Base-by-base conservation (phyloP, 1,140 invertebrate species). In the Philopotamus ludificatus region DNA sequence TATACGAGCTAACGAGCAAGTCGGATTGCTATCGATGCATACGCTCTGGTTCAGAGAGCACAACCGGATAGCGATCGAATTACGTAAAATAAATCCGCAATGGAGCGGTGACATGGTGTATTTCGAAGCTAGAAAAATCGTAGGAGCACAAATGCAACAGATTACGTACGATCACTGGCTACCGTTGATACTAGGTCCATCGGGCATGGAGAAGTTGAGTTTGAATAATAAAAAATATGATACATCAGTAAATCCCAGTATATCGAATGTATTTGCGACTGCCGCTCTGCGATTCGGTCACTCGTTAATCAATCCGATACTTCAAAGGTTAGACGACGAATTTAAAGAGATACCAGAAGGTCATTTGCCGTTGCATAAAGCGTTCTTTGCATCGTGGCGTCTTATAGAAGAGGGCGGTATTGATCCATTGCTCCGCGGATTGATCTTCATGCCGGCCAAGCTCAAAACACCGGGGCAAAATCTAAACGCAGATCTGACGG, bases 41-140 rank as follows among this genome's bases (percentile, higher is more conserved):
- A 99, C 96, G 0, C 79, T 99, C 57, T 99, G 93, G 92, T 86
- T 99, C 79, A 79, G 98, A 21, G 94, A 99, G 74, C 97, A 99
- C 75, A 99, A 99, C 73, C 83, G 94, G 55, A 82, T 99, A 42
- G 97, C 95, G 8, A 80, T 79, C 15, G 82, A 86, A 72, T 78
- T 99, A 1, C 84, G 85, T 63, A 76, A 84, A 23, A 76, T 96
- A 9, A 99, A 99, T 80, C 90, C 93, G 0, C 90, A 95, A 70
- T 99, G 97, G 97, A 88, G 93, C 72, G 93, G 95, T 0, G 95
- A 99, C 68, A 92, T 85, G 61, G 73, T 98, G 2, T 99, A 93
- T 74, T 91, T 98, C 73, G 93, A 95, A 78, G 82, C 92, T 0
- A 85, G 96, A 61, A 98, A 98, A 78, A 93, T 99, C 60, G 86